phyloP scores from a whole-genome alignment of 2,113 vertebrate species.

The Neodontobutis hainanensis region DNA sequence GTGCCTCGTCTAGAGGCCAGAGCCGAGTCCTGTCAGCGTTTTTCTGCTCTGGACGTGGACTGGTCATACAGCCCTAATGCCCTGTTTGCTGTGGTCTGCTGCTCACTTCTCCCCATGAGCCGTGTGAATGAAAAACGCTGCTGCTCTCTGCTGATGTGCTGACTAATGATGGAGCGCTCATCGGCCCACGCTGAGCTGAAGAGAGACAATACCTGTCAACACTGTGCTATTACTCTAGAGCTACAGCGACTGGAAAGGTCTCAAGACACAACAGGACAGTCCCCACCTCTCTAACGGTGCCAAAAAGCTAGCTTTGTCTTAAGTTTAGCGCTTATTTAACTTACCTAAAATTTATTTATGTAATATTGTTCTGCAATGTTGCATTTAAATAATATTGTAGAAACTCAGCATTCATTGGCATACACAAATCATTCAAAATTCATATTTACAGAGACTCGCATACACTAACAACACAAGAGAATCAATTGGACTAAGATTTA shows the following conservation, averaged over 20 bases:
- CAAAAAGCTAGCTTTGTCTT: not conserved
- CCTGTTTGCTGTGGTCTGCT: constrained; percentile 31
- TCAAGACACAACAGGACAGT: not conserved
- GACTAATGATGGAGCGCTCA: constrained; percentile 63
- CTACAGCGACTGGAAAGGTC: constrained; percentile 3
- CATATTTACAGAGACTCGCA: too few species aligned
- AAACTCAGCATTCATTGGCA: too few species aligned
- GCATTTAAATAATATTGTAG: too few species aligned
- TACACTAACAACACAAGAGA: too few species aligned
- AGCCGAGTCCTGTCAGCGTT: constrained; percentile 64
- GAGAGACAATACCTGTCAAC: constrained; percentile 37
- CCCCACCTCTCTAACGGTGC: not conserved
- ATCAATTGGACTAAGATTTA: too few species aligned
- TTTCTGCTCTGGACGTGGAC: constrained; percentile 55
- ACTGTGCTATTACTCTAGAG: constrained; percentile 26
- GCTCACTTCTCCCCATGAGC: constrained; percentile 56
- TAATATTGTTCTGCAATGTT: too few species aligned
- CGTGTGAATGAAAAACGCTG: constrained; percentile 54
- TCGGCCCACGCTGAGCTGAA: constrained; percentile 39
- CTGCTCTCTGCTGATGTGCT: constrained; percentile 55
- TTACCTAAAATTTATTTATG: too few species aligned
- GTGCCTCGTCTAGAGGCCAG: constrained; percentile 53
- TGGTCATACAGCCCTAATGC: constrained; percentile 51
- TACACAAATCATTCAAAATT: too few species aligned
- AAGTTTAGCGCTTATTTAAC: too few species aligned